Evolutionary conservation across 2,113 vertebrate species (phyloP), one percentile per base, ranked within the genome.

Genomic region (Crotalus horridus): DNA sequence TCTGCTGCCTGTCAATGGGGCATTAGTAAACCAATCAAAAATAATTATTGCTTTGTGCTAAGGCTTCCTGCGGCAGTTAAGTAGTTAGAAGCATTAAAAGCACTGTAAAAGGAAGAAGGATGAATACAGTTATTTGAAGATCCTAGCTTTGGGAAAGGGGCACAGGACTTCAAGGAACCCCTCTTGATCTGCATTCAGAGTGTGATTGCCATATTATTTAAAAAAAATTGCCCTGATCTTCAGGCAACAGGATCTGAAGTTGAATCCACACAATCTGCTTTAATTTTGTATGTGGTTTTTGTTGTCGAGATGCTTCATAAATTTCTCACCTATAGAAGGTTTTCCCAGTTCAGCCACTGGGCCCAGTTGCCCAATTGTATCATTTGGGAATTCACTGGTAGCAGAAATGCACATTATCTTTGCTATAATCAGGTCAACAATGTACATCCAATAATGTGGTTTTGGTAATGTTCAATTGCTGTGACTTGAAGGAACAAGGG

Each of bases 21-120:
- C 85, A 29, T 94, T 90, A 85, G 59, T 94, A 91, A 86, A 26
- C 51, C 48, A 90, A 92, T 93, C 56, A 94, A 96, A 33, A 95
- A 92, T 90, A 94, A 93, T 92, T 93, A 89, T 59, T 26, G n/a
- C 12, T 88, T 53, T n/a, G 85, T 39, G n/a, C 29, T 87, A 87
- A 33, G 91, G 23, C 23, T 61, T 91, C 4, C 1, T 33, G 24
- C 20, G 29, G 39, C 39, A n/a, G 43, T 59, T 51, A 54, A 11
- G 17, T 69, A 11, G 59, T 54, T 55, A 17, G 81, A 2, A 87
- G 43, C 26, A 26, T 55, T 85, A 15, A 58, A 55, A 85, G 13
- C 69, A 43, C 5, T 33, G 20, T 13, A 15, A 13, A 3, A 8
- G 46, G 29, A 11, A 91, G 54, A 8, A 20, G 8, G 10, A 23